phyloP scores from a whole-genome alignment of 2,113 vertebrate species.

The Gasterosteus aculeatus region DNA sequence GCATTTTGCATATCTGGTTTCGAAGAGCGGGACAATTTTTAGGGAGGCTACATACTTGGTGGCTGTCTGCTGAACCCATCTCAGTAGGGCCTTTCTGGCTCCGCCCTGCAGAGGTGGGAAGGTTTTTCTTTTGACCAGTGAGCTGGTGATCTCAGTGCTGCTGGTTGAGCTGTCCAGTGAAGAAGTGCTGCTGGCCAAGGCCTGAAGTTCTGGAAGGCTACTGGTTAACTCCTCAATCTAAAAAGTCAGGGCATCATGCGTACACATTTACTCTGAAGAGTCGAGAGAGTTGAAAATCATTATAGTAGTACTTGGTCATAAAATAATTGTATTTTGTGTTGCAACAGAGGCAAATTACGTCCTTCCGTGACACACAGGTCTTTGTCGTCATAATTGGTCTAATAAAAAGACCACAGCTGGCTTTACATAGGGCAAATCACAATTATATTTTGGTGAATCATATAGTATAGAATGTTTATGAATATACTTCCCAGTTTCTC shows the following conservation, averaged over 20 bases:
- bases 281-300: background rate
- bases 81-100: conserved; percentile 92
- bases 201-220: conserved; percentile 89
- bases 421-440: background rate
- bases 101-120: conserved; percentile 88
- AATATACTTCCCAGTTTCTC: conserved; percentile 5
- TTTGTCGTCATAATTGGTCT: background rate
- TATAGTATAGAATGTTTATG: background rate
- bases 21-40: background rate
- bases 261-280: background rate
- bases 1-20: background rate
- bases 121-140: conserved; percentile 91
- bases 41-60: conserved; percentile 84
- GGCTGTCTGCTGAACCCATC: conserved; percentile 94
- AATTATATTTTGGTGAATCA: background rate
- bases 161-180: conserved; percentile 90
- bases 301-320: background rate
- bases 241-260: background rate
- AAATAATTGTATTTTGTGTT: background rate
- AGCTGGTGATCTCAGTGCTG: conserved; percentile 90
- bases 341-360: background rate
- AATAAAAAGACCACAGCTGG: background rate
- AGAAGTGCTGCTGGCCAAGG: conserved; percentile 88
- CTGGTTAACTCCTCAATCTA: conserved; percentile 98
- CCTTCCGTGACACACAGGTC: background rate